phyloP scores from a whole-genome alignment of 2,888 invertebrate genomes.

The Ctena decussata region DNA sequence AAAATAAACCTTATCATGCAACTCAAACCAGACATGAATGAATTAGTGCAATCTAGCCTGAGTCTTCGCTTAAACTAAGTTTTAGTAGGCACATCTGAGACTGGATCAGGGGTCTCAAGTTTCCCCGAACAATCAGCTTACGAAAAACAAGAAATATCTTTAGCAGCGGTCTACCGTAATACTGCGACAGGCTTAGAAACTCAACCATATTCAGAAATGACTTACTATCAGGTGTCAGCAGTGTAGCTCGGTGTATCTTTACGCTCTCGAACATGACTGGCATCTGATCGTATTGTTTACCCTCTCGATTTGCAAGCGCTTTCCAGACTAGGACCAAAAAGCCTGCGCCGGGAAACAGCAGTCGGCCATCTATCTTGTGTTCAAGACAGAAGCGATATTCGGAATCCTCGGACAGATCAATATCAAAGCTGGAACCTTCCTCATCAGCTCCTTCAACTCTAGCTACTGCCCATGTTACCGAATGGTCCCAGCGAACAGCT shows the following conservation, averaged over 20 bases:
- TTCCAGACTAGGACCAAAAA: constrained; percentile 89
- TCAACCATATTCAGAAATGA: too few relatives aligned
- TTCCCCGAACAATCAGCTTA: too few relatives aligned
- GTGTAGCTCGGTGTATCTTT: constrained; percentile 96
- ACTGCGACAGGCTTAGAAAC: too few relatives aligned
- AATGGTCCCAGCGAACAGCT: constrained; percentile 95
- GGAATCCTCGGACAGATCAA: constrained; percentile 69
- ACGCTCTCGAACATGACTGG: constrained; percentile 96
- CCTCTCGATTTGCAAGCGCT: constrained; percentile 86
- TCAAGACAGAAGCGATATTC: constrained; percentile 90
- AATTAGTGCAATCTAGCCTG: too few relatives aligned
- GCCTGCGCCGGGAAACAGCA: constrained; percentile 95
- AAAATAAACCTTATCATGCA: too few relatives aligned
- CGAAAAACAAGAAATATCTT: too few relatives aligned
- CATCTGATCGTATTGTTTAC: constrained; percentile 89
- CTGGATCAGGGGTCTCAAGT: too few relatives aligned
- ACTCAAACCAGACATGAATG: too few relatives aligned
- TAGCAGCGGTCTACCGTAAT: too few relatives aligned
- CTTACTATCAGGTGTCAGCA: constrained; percentile 89
- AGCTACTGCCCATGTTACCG: constrained; percentile 91
- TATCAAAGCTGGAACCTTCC: constrained; percentile 2
- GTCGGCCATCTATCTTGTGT: constrained; percentile 95
- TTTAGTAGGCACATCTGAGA: too few relatives aligned
- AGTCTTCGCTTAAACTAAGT: too few relatives aligned
- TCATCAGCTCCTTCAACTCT: constrained; percentile 67